Conservation (phyloP, 2,888 invertebrate species). For the Cloeon dipterum region DNA sequence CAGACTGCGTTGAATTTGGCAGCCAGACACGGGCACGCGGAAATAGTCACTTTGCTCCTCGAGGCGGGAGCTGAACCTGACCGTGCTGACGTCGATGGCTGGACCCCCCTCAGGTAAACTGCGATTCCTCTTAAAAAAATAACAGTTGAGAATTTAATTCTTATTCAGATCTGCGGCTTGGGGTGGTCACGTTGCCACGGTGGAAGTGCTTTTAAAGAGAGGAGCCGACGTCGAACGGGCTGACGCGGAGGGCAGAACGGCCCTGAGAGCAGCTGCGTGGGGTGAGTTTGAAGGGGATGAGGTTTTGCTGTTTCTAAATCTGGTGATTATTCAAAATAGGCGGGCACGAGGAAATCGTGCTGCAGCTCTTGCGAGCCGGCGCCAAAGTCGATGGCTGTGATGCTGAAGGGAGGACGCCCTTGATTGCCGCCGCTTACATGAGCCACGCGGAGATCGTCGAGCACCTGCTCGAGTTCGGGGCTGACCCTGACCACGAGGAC, state of each 20-base stretch:
- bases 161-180: constrained; percentile 87
- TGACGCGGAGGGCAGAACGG: constrained; percentile 71
- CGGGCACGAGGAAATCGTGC: constrained; percentile 68
- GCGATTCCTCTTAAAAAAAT: too few species aligned
- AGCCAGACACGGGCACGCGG: constrained; percentile 50
- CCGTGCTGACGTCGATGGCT: constrained; percentile 63
- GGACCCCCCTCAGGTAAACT: constrained; percentile 75
- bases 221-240: constrained; percentile 70
- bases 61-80: constrained; percentile 44
- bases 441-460: constrained; percentile 81
- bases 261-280: constrained; percentile 79
- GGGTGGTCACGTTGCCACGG: constrained; percentile 61
- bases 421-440: constrained; percentile 92
- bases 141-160: too few species aligned
- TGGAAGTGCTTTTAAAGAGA: constrained; percentile 21
- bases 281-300: constrained; percentile 29
- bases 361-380: constrained; percentile 44
- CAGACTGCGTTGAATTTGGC: constrained; percentile 74
- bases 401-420: constrained; percentile 72
- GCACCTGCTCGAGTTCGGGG: constrained; percentile 56
- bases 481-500: constrained; percentile 65
- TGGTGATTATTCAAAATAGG: too few species aligned
- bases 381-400: constrained; percentile 66
- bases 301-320: too few species aligned
- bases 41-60: constrained; percentile 38